These are phyloP conservation scores for Atlantisia rogersi DNA, from an alignment of 2,113 vertebrate species.

Conservation along the genomic window DNA sequence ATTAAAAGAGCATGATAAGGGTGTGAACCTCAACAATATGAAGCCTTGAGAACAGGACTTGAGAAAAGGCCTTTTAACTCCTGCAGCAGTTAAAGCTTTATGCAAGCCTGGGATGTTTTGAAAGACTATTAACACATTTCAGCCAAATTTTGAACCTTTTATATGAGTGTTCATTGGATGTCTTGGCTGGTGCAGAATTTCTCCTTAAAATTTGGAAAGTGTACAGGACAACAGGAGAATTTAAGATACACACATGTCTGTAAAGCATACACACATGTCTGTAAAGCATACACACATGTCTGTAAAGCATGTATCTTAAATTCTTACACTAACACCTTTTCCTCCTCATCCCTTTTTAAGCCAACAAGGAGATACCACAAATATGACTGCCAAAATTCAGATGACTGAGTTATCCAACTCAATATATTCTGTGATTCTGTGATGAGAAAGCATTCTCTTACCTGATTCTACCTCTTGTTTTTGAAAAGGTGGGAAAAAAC, in stretches of 20 bases:
- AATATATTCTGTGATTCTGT: no score
- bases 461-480: slow-evolving; percentile 81
- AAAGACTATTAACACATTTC: background rate
- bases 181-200: background rate
- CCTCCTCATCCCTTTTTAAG: background rate
- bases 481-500: slow-evolving; percentile 89
- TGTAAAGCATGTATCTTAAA: no score
- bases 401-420: no score
- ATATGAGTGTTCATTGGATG: background rate
- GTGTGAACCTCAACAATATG: background rate
- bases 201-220: background rate
- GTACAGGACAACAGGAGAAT: background rate
- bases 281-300: no score
- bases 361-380: background rate
- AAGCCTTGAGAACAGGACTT: background rate
- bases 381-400: background rate
- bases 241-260: no score
- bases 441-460: slow-evolving; percentile 21
- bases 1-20: background rate
- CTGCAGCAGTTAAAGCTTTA: background rate
- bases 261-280: no score
- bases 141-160: background rate
- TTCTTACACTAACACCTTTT: background rate
- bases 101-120: background rate
- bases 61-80: background rate